Evolutionary conservation across 2,113 vertebrate species (phyloP).

Genomic region (Epinephelus moara): DNA sequence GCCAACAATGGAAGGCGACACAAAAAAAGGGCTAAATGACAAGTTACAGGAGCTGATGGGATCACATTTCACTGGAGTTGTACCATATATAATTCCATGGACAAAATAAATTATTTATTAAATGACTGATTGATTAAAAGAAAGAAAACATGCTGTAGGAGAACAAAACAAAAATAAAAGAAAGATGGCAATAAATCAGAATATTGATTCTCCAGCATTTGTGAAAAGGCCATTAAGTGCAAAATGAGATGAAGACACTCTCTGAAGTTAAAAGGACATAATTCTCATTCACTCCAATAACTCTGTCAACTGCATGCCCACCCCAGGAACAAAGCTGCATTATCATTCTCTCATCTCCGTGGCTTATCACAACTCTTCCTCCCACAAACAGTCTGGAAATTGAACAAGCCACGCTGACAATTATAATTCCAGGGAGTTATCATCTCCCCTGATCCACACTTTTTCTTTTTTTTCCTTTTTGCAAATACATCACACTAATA

Average conservation of each 20-base stretch:
- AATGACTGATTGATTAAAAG: too few relatives aligned
- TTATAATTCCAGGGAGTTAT: constrained; percentile 28
- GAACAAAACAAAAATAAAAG: neutral
- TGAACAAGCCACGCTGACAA: constrained; percentile 1
- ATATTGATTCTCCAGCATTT: neutral
- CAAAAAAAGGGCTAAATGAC: too few relatives aligned
- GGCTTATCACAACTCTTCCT: constrained; percentile 22
- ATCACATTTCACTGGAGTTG: too few relatives aligned
- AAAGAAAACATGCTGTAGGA: neutral
- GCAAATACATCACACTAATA: constrained; percentile 52
- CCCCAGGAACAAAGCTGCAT: constrained; percentile 30
- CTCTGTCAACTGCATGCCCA: neutral
- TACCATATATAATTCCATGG: too few relatives aligned
- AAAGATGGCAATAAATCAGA: neutral
- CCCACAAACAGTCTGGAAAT: constrained; percentile 42
- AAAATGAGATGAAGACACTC: constrained; percentile 11
- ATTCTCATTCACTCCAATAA: constrained; percentile 45
- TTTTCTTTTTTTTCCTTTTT: constrained; percentile 1
- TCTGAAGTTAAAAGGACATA: constrained; percentile 18
- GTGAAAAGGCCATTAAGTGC: neutral
- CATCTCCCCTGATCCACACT: constrained; percentile 4
- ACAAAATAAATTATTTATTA: too few relatives aligned
- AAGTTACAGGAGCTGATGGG: too few relatives aligned
- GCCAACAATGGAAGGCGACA: too few relatives aligned
- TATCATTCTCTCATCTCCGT: constrained; percentile 48